Evolutionary conservation across 1,140 invertebrate species (phyloP).

Genomic region (Pteromalus puparum): DNA sequence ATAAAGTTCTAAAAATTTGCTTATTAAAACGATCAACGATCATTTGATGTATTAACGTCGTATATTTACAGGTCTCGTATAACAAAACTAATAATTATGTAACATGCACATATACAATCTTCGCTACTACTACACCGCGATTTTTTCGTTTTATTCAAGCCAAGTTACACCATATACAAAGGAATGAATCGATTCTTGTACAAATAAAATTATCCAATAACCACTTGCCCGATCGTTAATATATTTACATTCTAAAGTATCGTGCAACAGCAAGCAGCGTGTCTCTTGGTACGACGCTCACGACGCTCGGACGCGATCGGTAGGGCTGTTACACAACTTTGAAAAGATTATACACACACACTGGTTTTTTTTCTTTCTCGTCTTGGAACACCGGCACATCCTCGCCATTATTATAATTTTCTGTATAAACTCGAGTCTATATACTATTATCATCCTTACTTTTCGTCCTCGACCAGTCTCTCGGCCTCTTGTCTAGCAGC

Average conservation of each 20-base stretch:
- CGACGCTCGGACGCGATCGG: background rate
- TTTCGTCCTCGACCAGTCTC: slow-evolving; percentile 59
- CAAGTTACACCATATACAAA: too few relatives aligned
- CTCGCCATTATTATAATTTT: background rate
- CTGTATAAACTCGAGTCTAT: too few relatives aligned
- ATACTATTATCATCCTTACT: slow-evolving; percentile 46
- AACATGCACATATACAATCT: background rate
- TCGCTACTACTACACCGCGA: background rate
- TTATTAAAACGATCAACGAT: too few relatives aligned
- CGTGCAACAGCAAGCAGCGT: background rate
- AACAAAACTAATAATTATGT: background rate
- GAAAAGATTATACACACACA: background rate
- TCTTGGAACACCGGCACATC: background rate
- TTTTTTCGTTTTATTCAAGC: too few relatives aligned
- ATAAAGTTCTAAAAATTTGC: too few relatives aligned
- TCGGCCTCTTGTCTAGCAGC: slow-evolving; percentile 62
- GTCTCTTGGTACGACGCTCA: background rate
- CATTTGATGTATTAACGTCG: too few relatives aligned
- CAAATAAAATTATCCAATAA: too few relatives aligned
- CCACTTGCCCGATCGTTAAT: background rate
- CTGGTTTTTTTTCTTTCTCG: too few relatives aligned
- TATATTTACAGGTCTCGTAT: background rate
- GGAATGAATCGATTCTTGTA: too few relatives aligned
- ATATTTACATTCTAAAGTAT: slow-evolving; percentile 3
- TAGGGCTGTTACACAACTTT: background rate